Conservation (phyloP, 2,113 vertebrate species). For the Mormyrus iriodes region DNA sequence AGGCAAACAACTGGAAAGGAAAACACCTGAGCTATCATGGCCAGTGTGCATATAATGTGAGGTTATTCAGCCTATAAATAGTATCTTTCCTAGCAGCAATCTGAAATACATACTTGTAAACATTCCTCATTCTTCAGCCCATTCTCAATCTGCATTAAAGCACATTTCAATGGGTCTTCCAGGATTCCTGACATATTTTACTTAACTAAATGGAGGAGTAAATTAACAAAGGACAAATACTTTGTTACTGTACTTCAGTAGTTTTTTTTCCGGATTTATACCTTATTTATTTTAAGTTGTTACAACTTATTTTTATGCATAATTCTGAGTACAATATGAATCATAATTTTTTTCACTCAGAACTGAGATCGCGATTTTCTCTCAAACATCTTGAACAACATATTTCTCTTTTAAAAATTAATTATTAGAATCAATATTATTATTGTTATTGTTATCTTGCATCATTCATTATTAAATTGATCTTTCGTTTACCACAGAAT, state of each 20-base stretch:
- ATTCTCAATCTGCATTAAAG: neutral
- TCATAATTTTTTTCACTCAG: neutral
- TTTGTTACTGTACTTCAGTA: neutral
- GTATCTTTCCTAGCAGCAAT: neutral
- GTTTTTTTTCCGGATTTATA: neutral
- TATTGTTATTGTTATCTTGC: neutral
- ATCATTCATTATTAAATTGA: no score
- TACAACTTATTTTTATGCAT: neutral
- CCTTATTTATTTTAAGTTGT: neutral
- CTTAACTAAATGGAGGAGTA: neutral
- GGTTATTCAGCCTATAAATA: neutral
- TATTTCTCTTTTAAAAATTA: neutral
- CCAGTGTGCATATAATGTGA: neutral
- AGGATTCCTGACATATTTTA: neutral
- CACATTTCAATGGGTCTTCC: neutral
- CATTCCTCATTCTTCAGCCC: neutral
- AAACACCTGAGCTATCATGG: neutral
- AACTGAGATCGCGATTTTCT: neutral
- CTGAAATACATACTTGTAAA: conserved; percentile 2
- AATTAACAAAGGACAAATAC: neutral
- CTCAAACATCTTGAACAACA: neutral
- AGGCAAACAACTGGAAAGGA: neutral
- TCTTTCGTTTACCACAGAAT: no score
- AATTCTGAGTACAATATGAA: neutral
- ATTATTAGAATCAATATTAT: neutral